phyloP scores from a whole-genome alignment of 2,888 invertebrate species.

The Caenorhabditis sp. region DNA sequence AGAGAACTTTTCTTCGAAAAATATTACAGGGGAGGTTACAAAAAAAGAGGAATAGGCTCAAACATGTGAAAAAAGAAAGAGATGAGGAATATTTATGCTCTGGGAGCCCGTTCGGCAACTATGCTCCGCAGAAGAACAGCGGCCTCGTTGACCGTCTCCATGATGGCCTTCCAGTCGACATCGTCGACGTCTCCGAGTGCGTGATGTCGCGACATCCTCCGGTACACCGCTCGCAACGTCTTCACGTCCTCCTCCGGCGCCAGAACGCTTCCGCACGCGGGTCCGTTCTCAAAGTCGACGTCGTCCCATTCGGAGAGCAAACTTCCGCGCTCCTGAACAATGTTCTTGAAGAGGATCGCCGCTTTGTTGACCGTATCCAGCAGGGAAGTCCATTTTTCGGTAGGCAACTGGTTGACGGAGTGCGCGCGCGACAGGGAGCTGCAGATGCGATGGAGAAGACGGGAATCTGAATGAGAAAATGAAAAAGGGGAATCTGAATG shows the following conservation, averaged over 20 bases:
- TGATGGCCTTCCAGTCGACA: too few species aligned
- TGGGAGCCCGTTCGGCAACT: too few species aligned
- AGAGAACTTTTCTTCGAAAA: too few species aligned
- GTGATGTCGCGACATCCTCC: slow-evolving; percentile 16
- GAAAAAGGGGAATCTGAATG: too few species aligned
- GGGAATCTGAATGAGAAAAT: slow-evolving; percentile 19
- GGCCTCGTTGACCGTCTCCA: too few species aligned
- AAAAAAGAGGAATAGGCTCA: too few species aligned
- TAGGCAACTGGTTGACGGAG: slow-evolving; percentile 1
- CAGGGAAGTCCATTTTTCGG: neutral
- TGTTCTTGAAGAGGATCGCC: neutral
- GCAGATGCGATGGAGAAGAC: neutral
- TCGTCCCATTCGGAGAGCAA: slow-evolving; percentile 11
- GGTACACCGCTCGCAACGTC: neutral
- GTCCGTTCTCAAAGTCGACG: slow-evolving; percentile 8
- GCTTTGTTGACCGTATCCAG: slow-evolving; percentile 1
- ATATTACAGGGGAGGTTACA: too few species aligned
- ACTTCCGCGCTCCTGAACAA: slow-evolving; percentile 3
- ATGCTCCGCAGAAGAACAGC: too few species aligned
- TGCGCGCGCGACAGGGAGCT: neutral
- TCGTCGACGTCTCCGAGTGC: too few species aligned
- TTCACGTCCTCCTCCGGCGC: slow-evolving; percentile 9
- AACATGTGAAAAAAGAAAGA: too few species aligned
- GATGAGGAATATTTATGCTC: too few species aligned
- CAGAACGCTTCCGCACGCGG: neutral